Base-by-base conservation (phyloP, 2,888 invertebrate genomes). In the Arrhopalites spinosus region DNA sequence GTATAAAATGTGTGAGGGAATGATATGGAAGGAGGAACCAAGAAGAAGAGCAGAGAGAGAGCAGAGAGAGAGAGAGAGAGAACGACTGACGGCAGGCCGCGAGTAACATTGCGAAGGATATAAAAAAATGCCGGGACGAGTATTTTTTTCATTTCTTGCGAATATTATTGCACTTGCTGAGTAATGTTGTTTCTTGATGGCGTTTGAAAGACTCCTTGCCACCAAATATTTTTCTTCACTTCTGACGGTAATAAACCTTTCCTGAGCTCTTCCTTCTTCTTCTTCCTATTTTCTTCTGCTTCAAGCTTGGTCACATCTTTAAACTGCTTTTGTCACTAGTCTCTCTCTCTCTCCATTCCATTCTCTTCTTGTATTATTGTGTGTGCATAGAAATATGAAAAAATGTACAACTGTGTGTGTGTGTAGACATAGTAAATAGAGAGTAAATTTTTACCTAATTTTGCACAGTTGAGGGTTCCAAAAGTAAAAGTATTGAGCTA, bases 101-200 rank as follows among this genome's bases (percentile, higher is more conserved):
- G 59, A 36, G 36, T 11, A 68, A 68, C 47, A 68, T 66, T 66
- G 66, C 20, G 36, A 66, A 23, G n/a, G 66, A 68, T 68, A 68
- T 68, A 47, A 68, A 68, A 68, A 68, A 45, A 47, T 25, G 73
- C 30, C 17, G 61, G 47, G 36, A 59, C 27, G 59, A 72, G 61
- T 29, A 74, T 69, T 66, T 69, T 67, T 75, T 75, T 70, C 68
- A 63, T 69, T 74, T 77, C 76, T 75, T 79, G 79, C 79, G 77
- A 79, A 79, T 78, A 79, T 79, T 79, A 79, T 78, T 79, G 79
- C 75, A 79, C 78, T 79, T 78, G 77, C 73, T 78, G 78, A 76
- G 78, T 78, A 79, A 79, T 77, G 78, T 77, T 75, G 75, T 75
- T 77, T 75, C 77, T n/a, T 77, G 69, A 78, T 78, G 76, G 76